Percentiles rank a stretch among this genome's conserved stretches.
Conservation (phyloP, 2,888 invertebrate genomes). For the Zootermopsis nevadensis region DNA sequence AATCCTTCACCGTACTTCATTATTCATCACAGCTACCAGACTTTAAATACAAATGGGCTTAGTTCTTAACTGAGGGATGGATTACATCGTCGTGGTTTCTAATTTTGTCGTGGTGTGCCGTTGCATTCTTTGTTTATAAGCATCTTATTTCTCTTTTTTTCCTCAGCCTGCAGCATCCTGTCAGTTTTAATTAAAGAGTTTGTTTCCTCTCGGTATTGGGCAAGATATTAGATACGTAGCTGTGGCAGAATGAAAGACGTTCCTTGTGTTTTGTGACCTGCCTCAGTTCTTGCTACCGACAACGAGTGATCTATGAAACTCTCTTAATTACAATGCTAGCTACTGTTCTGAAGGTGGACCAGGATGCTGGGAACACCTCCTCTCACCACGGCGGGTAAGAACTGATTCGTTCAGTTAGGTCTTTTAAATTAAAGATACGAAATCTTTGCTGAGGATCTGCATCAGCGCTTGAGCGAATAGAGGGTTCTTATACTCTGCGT, state of each 20-base stretch:
- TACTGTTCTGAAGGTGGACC: not conserved
- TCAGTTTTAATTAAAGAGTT: slow-evolving; percentile 35
- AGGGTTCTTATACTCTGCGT: too few relatives aligned
- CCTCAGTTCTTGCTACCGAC: not conserved
- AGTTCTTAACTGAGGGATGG: slow-evolving; percentile 11
- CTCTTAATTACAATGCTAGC: slow-evolving; percentile 8
- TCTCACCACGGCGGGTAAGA: too few relatives aligned
- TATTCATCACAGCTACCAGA: slow-evolving; percentile 17
- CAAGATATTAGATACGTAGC: slow-evolving; percentile 1
- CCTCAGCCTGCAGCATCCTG: not conserved
- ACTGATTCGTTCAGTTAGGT: too few relatives aligned
- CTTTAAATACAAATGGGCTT: slow-evolving; percentile 25
- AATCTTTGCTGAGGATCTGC: too few relatives aligned
- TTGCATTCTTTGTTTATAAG: slow-evolving; percentile 21
- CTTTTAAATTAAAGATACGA: too few relatives aligned
- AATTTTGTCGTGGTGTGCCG: slow-evolving; percentile 24
- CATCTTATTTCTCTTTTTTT: not conserved
- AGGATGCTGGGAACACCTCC: not conserved
- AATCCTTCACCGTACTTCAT: slow-evolving; percentile 6
- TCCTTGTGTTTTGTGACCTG: not conserved
- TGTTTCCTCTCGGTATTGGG: not conserved
- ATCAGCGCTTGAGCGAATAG: too few relatives aligned
- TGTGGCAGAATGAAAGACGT: not conserved
- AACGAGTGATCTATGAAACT: slow-evolving; percentile 1
- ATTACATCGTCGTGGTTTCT: slow-evolving; percentile 18